These are phyloP conservation scores for Sebastes taczanowskii DNA, from an alignment of 2,797 vertebrate genomes.

Conservation along the genomic window DNA sequence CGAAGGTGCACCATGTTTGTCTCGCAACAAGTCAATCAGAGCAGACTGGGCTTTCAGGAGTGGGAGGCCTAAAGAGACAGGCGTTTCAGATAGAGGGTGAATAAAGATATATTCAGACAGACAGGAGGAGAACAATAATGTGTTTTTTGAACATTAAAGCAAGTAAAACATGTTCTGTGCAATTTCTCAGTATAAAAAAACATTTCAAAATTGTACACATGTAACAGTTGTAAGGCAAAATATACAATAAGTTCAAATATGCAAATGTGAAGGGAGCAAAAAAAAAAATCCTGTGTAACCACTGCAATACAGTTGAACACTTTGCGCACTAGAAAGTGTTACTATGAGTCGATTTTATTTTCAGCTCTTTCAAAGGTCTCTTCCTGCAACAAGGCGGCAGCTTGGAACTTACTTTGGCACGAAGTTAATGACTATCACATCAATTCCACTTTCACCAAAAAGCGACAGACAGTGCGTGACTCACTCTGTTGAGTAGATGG, in stretches of 20 bases:
- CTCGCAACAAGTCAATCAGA: background rate
- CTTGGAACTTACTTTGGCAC: background rate
- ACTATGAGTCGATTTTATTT: background rate
- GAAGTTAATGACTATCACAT: background rate
- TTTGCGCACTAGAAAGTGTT: background rate
- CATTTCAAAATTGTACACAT: too few relatives aligned
- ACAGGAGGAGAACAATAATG: too few relatives aligned
- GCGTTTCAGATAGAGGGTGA: background rate
- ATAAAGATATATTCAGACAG: background rate
- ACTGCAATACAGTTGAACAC: background rate
- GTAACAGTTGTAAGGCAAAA: too few relatives aligned
- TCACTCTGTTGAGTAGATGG: slow-evolving; percentile 67
- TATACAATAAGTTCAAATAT: too few relatives aligned
- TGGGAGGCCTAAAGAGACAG: background rate
- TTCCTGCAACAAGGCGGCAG: background rate
- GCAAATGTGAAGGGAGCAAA: too few relatives aligned
- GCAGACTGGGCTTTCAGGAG: background rate
- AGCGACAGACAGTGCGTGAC: slow-evolving; percentile 17
- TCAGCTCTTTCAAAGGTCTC: background rate
- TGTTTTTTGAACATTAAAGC: too few relatives aligned
- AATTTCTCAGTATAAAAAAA: too few relatives aligned
- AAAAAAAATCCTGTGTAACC: too few relatives aligned
- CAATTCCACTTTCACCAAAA: background rate
- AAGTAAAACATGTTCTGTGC: too few relatives aligned
- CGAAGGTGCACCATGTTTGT: background rate